phyloP scores from a whole-genome alignment of 2,113 vertebrate species.

The Tretioscincus oriximinensis region DNA sequence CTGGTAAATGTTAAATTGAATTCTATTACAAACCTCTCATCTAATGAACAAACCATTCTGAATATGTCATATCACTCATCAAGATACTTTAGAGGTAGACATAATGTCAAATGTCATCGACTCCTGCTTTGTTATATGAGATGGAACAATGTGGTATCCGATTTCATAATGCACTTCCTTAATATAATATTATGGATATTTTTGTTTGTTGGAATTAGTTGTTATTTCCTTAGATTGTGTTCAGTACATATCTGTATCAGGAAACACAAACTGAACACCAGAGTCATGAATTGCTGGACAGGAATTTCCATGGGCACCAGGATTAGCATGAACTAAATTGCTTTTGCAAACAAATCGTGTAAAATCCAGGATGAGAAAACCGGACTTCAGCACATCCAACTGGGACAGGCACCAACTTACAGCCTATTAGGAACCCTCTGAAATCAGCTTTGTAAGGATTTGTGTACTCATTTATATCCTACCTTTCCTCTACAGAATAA shows the following conservation, averaged over 20 bases:
- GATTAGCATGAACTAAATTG: not conserved
- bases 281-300: not conserved
- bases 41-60: conserved; percentile 5
- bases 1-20: conserved; percentile 12
- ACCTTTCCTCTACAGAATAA: too few species aligned
- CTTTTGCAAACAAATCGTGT: not conserved
- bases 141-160: conserved; percentile 1
- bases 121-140: not conserved
- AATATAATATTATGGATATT: not conserved
- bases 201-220: conserved; percentile 15
- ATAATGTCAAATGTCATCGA: conserved; percentile 20
- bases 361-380: not conserved
- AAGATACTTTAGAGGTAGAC: conserved; percentile 10
- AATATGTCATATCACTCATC: not conserved
- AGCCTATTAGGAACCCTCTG: too few species aligned
- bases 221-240: conserved; percentile 7
- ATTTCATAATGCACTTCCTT: conserved; percentile 8
- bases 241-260: not conserved
- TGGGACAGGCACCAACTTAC: not conserved
- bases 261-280: not conserved
- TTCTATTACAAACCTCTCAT: conserved; percentile 1
- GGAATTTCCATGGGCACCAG: not conserved
- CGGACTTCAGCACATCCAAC: not conserved
- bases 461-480: too few species aligned
- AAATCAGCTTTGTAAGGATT: too few species aligned